Evolutionary conservation across 2,113 vertebrate genomes (phyloP), one percentile per base, ranked within the genome.

Genomic region (Myotis brandtii): DNA sequence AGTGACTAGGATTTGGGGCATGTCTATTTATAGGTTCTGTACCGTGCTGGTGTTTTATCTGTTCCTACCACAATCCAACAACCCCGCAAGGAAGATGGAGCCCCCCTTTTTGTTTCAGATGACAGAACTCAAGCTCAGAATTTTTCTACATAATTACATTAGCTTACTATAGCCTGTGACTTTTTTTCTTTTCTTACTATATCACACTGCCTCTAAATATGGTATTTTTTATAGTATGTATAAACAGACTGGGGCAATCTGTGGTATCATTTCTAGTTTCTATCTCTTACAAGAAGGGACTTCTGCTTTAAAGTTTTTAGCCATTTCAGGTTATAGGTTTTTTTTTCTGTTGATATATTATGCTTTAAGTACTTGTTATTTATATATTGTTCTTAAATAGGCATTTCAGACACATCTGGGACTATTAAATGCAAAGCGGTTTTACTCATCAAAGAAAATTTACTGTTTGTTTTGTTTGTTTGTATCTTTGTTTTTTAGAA

Each of bases 381-480:
- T 86, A 89, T 93, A 89, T 40, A 46, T 27, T 77, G 32, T 48
- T 81, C 92, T 89, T n/a, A 52, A 69, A 72, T 84, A 83, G 21
- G 2, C 50, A 18, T 89, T 95, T 87, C 86, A 94, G 79, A 93
- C 9, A 32, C 67, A 70, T 84, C n/a, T 93, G 34, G 8, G 91
- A 46, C 25, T 69, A 75, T 5, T 88, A 64, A 93, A 32, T 25
- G 4, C 43, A 82, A 91, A 92, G 80, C 59, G 83, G 83, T 93
- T 95, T 90, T 95, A 17, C 40, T 90, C 69, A 48, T 92, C 72
- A 84, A 96, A 96, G 67, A 96, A 91, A 89, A 64, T 89, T 40
- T 80, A 70, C 66, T 88, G 70, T 80, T 11, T 21, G 1, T 67
- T 67, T 67, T 67, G 66, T 69, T 34, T 64, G 59, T 64, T 32